These are phyloP conservation scores for Turritopsis dohrnii DNA, from an alignment of 30 jellyfish, hydroid and myxozoan species.

Conservation along the genomic window DNA sequence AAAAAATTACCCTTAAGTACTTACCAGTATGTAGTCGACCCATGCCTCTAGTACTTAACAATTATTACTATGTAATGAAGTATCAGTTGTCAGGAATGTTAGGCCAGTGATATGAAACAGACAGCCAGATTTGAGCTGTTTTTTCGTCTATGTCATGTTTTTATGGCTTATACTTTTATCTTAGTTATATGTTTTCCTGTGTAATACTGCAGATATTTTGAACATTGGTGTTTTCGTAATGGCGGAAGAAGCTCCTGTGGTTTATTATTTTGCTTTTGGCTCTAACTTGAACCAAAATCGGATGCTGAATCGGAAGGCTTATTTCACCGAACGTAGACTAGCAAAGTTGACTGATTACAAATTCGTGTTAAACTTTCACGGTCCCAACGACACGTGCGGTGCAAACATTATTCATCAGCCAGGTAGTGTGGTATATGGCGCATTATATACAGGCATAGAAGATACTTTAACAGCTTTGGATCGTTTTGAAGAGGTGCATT, in stretches of 20 bases:
- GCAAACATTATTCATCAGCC: conserved; percentile 49
- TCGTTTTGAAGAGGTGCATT: conserved; percentile 60
- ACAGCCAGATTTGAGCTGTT: too few species aligned
- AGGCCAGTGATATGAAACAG: too few species aligned
- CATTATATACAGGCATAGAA: conserved; percentile 42
- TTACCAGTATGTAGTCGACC: too few species aligned
- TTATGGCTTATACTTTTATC: too few species aligned
- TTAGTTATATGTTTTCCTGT: too few species aligned
- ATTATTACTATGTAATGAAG: too few species aligned
- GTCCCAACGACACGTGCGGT: conserved; percentile 49
- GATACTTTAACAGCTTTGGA: conserved; percentile 38
- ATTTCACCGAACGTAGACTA: conserved; percentile 31
- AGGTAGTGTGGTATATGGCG: conserved; percentile 55
- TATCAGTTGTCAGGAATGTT: too few species aligned
- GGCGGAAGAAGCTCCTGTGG: not conserved
- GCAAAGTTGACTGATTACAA: conserved; percentile 47
- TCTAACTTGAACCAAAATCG: conserved; percentile 70
- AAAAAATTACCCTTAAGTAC: too few species aligned
- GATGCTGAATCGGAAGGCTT: conserved; percentile 53
- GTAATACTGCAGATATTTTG: too few species aligned
- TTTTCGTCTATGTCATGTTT: too few species aligned
- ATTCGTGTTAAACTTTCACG: conserved; percentile 38
- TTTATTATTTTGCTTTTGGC: conserved; percentile 70
- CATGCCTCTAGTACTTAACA: too few species aligned
- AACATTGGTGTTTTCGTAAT: not conserved